Evolutionary conservation across 2,113 vertebrate species (phyloP), one percentile per base, ranked within the genome.

Genomic region (Elaphurus davidianus): DNA sequence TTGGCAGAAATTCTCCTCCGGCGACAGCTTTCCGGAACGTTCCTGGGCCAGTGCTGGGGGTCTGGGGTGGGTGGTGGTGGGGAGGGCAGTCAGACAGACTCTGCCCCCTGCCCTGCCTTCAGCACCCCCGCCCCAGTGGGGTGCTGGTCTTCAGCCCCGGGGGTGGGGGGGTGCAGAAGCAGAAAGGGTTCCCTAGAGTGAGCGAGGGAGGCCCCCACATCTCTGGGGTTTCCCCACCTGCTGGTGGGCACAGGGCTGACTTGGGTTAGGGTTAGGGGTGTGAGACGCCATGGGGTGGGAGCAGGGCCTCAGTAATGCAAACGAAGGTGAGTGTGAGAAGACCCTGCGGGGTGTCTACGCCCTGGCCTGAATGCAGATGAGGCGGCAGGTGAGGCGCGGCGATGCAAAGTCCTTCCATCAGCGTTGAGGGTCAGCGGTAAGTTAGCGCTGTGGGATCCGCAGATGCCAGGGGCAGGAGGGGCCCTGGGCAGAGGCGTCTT

Each of bases 141-240:
- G n/a, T 74, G 67, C 27, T 30, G 91, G n/a, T 52, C 59, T 81
- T 87, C 21, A 25, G 79, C 17, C 40, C 47, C 12, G 0, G 1
- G 19, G 16, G 12, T 19, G 0, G 0, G 36, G 11, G 11, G 23
- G 67, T 0, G 1, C 3, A 7, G n/a, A 74, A 40, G 36, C n/a
- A 74, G n/a, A 74, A 74, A 55, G 10, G 2, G 27, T 45, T 43
- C 55, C 28, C 14, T 1, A 25, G 78, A 50, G 30, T 3, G 1
- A n/a, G 45, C 14, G 0, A 2, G 11, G 52, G 17, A 3, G 33
- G 57, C 33, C 0, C 2, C 4, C 0, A 6, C 9, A 6, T 17
- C 45, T 4, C 50, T 33, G 52, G 62, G 59, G 3, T 27, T 43
- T 27, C n/a, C 57, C 28, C 28, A 28, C 47, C 82, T 2, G 33